Evolutionary conservation across 2,888 invertebrate genomes (phyloP), one percentile per base, ranked within the genome.

Genomic region (Melanargia galathea): DNA sequence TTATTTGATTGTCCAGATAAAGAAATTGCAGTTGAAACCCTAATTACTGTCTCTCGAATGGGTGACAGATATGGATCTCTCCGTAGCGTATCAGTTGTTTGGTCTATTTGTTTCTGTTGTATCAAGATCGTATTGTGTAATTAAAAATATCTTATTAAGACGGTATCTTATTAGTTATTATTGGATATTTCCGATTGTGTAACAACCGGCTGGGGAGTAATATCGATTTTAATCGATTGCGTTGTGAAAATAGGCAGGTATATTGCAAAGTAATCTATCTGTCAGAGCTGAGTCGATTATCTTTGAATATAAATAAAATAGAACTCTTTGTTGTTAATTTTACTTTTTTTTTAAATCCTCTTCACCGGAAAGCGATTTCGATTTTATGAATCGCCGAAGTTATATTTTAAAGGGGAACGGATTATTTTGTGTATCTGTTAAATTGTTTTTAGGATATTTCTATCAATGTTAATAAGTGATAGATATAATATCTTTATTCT

Each of bases 1-100:
- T 76, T 79, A 79, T 82, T 78, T 67, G 85, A 85, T 86, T 77
- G 76, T 72, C 68, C 71, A 76, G 85, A 87, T 88, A 86, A 83
- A 77, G 71, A 73, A 79, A 79, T 81, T 63, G 61, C 59, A 67
- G 64, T 69, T 61, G 68, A 62, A 65, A 65, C 67, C 67, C 73
- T 77, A 79, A 79, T 79, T 78, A 77, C 75, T 69, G 65, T 68
- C 76, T 61, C 51, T 63, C 40, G 49, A 63, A 49, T 45, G 40
- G 57, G 52, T 56, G 60, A 56, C 56, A 64, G 66, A 64, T 68
- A 60, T 58, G 30, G 20, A 65, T 70, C 78, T 79, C 54, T 64
- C 57, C n/a, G 48, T 80, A 78, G 78, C 78, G 75, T 81, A 81
- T 82, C 80, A 82, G 56, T 57, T 75, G 77, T 70, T 78, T 77